Base-by-base conservation (phyloP, 2,888 invertebrate genomes). In the Shargacucullia verbasci region DNA sequence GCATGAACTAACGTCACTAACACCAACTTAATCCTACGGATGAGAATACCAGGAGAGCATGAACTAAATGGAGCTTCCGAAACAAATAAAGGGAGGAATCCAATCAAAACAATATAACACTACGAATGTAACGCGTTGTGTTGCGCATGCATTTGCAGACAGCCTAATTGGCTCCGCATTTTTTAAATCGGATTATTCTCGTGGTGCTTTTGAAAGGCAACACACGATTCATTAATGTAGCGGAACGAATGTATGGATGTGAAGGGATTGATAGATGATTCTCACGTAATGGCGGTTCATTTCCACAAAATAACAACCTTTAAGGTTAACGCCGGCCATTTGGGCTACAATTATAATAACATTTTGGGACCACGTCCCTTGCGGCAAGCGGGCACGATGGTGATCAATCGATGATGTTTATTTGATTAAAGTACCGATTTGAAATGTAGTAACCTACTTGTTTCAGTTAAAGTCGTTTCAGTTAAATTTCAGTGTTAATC, bases 1-100 rank as follows among this genome's bases (percentile, higher is more conserved):
- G 63, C 68, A 63, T 64, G 58, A 48, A 72, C 72, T 29, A 7
- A 9, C 29, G 7, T 29, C 29, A 29, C 29, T 72, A 65, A 73
- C 59, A 58, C 54, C 55, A 59, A 67, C 73, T 63, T 71, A 73
- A 75, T 76, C 63, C 62, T 52, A 34, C 31, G 52, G 15, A 37
- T 59, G 59, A 50, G 57, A 61, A 50, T 39, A 62, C 53, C 40
- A 62, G 50, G 53, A 59, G 58, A 44, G 38, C 56, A 67, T 20
- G 38, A 62, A 57, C 43, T 46, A 56, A 57, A 58, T 37, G 53
- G 40, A 55, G 31, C 50, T 43, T 44, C 33, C 44, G 43, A 53
- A 56, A 65, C 41, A 54, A 67, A 68, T 37, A 59, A 52, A 59
- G 35, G 25, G 41, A 61, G 14, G 31, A 46, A 46, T 48, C 39